Evolutionary conservation across 2,888 invertebrate species (phyloP).

Genomic region (Pachliopta kotzebuea): DNA sequence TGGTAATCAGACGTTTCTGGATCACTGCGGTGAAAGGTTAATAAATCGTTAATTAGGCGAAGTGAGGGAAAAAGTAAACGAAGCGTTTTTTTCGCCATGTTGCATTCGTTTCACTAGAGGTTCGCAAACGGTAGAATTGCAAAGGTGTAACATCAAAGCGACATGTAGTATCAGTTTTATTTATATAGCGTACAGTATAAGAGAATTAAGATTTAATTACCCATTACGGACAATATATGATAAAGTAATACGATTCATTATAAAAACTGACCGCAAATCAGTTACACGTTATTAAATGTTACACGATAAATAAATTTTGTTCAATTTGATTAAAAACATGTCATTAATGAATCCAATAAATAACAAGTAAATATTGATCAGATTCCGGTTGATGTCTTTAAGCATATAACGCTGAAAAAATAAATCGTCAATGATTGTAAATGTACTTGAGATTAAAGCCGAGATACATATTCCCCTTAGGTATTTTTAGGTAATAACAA

Average conservation of each 20-base stretch:
- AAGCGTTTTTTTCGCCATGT: neutral
- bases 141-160: neutral
- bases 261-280: no score
- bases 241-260: no score
- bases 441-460: neutral
- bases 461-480: neutral
- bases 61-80: slow-evolving; percentile 1
- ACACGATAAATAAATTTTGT: neutral
- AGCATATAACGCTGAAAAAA: neutral
- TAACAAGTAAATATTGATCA: neutral
- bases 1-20: neutral
- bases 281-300: neutral
- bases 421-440: neutral
- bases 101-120: neutral
- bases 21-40: neutral
- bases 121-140: neutral
- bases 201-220: neutral
- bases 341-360: neutral
- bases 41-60: slow-evolving; percentile 4
- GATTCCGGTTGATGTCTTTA: neutral
- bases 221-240: no score
- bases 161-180: neutral
- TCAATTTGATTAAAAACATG: no score
- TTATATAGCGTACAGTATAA: neutral
- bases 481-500: neutral